Evolutionary conservation across 2,113 vertebrate genomes (phyloP).

Genomic region (Elgaria multicarinata): DNA sequence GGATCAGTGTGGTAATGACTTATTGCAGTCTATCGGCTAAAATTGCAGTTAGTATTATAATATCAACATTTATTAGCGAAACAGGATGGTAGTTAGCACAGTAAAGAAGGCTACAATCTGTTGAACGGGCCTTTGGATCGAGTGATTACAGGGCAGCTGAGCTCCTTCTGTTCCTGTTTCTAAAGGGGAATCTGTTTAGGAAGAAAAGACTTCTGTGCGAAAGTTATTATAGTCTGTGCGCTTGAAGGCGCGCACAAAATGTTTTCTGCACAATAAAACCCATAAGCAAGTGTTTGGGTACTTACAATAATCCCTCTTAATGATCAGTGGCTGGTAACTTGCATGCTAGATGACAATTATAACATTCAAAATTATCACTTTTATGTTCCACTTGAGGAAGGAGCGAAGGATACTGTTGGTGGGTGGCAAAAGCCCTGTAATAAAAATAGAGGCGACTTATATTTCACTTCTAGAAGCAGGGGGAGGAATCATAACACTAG

Average conservation of each 20-base stretch:
- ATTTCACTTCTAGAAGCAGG: slow-evolving; percentile 40
- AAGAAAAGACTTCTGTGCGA: slow-evolving; percentile 19
- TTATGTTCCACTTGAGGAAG: slow-evolving; percentile 21
- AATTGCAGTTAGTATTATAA: no score
- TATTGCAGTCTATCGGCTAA: no score
- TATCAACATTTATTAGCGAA: no score
- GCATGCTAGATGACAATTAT: slow-evolving; percentile 6
- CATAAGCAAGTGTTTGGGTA: slow-evolving; percentile 67
- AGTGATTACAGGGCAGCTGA: slow-evolving; percentile 22
- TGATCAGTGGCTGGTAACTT: slow-evolving; percentile 50
- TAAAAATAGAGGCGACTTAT: slow-evolving; percentile 24
- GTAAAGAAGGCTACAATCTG: background rate
- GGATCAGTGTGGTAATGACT: no score
- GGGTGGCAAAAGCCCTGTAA: slow-evolving; percentile 50
- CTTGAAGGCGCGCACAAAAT: background rate
- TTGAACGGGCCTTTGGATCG: background rate
- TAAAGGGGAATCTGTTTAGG: slow-evolving; percentile 22
- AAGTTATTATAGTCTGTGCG: background rate
- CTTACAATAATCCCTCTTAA: slow-evolving; percentile 53
- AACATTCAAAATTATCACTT: slow-evolving; percentile 31
- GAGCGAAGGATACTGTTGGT: slow-evolving; percentile 38
- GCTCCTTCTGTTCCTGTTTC: slow-evolving; percentile 11
- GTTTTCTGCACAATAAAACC: background rate
- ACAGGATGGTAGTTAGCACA: no score
- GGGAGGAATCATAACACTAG: slow-evolving; percentile 3